Conservation (phyloP, 2,113 vertebrate genomes). For the Campylorhamphus procurvoides region DNA sequence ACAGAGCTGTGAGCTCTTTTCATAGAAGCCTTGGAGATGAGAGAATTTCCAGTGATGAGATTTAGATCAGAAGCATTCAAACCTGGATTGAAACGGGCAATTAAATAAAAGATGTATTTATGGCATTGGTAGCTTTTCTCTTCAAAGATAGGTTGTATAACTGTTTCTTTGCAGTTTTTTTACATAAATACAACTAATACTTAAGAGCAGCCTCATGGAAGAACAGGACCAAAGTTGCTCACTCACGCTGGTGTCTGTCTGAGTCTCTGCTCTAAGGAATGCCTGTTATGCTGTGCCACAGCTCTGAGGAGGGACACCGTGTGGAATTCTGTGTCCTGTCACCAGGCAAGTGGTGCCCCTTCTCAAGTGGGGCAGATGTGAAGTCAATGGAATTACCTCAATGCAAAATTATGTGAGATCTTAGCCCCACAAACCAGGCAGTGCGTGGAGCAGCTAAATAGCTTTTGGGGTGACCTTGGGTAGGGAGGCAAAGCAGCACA, state of each 20-base stretch:
- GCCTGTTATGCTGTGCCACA: background rate
- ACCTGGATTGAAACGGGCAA: background rate
- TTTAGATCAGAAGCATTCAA: background rate
- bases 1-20: background rate
- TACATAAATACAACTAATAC: background rate
- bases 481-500: background rate
- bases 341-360: slow-evolving; percentile 12
- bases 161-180: background rate
- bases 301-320: background rate
- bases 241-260: background rate
- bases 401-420: background rate
- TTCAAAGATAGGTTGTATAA: background rate
- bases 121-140: background rate
- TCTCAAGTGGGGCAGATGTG: background rate
- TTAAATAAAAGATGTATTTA: background rate
- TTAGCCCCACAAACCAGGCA: background rate
- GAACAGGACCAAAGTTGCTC: background rate
- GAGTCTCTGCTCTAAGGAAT: background rate
- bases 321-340: slow-evolving; percentile 22
- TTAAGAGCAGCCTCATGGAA: background rate
- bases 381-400: slow-evolving; percentile 2
- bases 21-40: background rate
- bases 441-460: background rate
- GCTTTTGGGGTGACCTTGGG: background rate
- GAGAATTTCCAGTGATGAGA: background rate